A percentile compares a stretch with the other conserved stretches of the same genome.
phyloP scores from a whole-genome alignment of 2,797 vertebrate species.

The Lutjanus campechanus region DNA sequence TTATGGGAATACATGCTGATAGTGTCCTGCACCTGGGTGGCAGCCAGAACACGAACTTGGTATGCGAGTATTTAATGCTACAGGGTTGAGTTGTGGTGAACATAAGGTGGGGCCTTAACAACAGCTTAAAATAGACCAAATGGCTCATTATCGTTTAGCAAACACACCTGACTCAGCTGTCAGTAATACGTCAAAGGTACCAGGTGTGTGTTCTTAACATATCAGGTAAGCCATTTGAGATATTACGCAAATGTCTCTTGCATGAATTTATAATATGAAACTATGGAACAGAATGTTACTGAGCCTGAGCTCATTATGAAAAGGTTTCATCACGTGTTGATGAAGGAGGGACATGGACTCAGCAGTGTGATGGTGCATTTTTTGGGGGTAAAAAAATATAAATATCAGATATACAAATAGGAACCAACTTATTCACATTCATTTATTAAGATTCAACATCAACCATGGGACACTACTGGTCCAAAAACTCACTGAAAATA shows the following conservation, averaged over 20 bases:
- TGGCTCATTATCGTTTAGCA: slow-evolving; percentile 8
- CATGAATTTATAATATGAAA: background rate
- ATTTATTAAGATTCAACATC: background rate
- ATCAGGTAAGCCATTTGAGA: background rate
- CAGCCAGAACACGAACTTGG: background rate
- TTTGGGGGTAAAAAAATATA: background rate
- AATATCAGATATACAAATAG: background rate
- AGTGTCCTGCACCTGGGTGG: background rate
- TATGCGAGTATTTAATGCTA: background rate
- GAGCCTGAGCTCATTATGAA: background rate
- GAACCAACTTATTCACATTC: background rate
- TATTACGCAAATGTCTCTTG: background rate
- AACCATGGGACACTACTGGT: no score
- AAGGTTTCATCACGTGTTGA: background rate
- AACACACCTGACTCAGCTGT: slow-evolving; percentile 17
- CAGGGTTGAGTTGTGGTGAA: slow-evolving; percentile 30
- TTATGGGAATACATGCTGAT: background rate
- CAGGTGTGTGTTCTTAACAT: slow-evolving; percentile 10
- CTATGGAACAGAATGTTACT: background rate
- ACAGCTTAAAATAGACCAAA: slow-evolving; percentile 41
- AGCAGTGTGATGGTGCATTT: background rate
- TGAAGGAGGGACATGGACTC: background rate
- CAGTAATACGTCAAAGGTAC: background rate
- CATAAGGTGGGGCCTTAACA: slow-evolving; percentile 20
- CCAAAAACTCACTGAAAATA: background rate